Base-by-base conservation (phyloP, 2,888 invertebrate genomes). In the Alentia gelatinosa region DNA sequence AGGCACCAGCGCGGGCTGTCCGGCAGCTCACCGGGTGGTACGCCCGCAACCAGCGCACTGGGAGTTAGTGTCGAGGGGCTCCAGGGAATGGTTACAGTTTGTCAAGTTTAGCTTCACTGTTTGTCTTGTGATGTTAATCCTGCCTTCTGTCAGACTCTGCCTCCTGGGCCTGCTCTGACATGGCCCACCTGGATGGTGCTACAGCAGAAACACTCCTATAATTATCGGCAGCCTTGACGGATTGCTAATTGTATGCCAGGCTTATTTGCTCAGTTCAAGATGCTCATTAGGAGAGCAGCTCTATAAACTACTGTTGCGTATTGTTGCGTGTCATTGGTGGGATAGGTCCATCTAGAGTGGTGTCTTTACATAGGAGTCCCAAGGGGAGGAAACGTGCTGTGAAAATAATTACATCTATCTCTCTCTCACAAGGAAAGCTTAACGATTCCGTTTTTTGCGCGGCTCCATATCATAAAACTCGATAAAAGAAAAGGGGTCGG, bases 1-100 rank as follows among this genome's bases (percentile, higher is more conserved):
- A 30, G 86, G 50, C 50, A 4, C 86, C 50, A 7, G 1, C 42
- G 30, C 26, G 30, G 12, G 5, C 7, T n/a, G 26, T 0, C 35
- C 42, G 42, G 86, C 86, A 26, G 42, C 42, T 47, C 86, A 26
- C 86, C 42, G 86, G 86, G 47, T 47, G 86, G 86, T 33, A 86
- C 86, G 30, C 33, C 26, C 33, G 30, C 30, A 26, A 33, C 74
- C 33, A 26, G 74, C n/a, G 33, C 30, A 26, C 19, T 30, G 74
- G 74, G 30, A 74, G 30, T 74, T 33, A 74, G 74, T 33, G 30
- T 42, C 4, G 5, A 5, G 26, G 33, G 86, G 47, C 86, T 42
- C 86, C 86, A 47, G 86, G 86, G 86, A 86, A 86, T 86, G 86
- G 86, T 47, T 86, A 86, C 86, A 86, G 86, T 86, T 47, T 86